Conservation (phyloP, 2,888 invertebrate genomes). For the Troglohyphantes excavatus region DNA sequence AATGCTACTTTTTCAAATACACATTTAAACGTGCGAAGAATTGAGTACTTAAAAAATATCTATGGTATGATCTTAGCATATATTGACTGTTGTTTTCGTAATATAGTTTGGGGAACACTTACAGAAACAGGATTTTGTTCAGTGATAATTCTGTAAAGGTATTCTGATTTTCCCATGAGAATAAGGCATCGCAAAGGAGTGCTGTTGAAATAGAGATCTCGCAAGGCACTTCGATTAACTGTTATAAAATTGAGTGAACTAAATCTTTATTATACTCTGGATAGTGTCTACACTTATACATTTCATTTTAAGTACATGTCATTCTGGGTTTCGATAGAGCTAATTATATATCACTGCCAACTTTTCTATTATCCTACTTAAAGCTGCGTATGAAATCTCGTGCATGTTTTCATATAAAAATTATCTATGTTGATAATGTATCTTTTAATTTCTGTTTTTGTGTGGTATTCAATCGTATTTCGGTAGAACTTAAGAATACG, state of each 20-base stretch:
- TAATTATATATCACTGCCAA: conserved; percentile 69
- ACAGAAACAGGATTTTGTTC: conserved; percentile 25
- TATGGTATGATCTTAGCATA: neutral
- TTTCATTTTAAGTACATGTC: conserved; percentile 5
- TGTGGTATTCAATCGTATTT: neutral
- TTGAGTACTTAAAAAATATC: neutral
- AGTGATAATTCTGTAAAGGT: conserved; percentile 10
- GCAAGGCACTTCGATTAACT: neutral
- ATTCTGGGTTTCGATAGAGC: conserved; percentile 42
- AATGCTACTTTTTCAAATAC: neutral
- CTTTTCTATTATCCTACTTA: conserved; percentile 56
- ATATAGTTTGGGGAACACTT: conserved; percentile 50
- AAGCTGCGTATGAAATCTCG: neutral
- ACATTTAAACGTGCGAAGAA: neutral
- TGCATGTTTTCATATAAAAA: conserved; percentile 39
- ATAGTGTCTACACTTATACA: neutral
- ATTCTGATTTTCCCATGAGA: neutral
- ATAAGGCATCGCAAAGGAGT: conserved; percentile 28
- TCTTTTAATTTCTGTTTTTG: conserved; percentile 2
- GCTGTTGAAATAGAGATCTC: neutral
- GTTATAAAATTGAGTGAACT: neutral
- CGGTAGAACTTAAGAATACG: no score
- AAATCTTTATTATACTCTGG: neutral
- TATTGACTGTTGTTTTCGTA: conserved; percentile 5
- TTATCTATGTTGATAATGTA: neutral